Evolutionary conservation across 2,113 vertebrate genomes (phyloP).

Genomic region (Amazona vittata): DNA sequence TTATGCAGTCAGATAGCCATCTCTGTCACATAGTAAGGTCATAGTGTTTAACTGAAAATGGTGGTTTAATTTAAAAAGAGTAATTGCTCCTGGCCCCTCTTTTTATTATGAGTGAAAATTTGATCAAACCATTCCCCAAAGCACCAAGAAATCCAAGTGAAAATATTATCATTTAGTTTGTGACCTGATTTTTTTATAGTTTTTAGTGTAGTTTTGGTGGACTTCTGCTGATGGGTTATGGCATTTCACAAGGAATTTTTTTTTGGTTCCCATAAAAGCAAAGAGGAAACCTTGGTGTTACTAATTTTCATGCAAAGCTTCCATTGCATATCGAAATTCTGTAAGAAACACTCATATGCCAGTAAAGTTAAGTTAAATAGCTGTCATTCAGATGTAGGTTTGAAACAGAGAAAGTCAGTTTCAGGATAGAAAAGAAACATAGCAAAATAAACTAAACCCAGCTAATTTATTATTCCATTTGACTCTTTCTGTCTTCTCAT

Average conservation of each 20-base stretch:
- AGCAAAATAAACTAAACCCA: not conserved
- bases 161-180: not conserved
- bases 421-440: not conserved
- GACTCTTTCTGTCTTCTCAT: not conserved
- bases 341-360: not conserved
- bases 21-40: not conserved
- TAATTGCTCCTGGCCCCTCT: not conserved
- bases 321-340: not conserved
- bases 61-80: not conserved
- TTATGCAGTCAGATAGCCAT: not conserved
- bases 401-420: not conserved
- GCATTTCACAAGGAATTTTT: not conserved
- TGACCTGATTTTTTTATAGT: not conserved
- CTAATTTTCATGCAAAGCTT: constrained; percentile 17
- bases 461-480: constrained; percentile 8
- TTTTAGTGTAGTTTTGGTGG: not conserved
- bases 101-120: constrained; percentile 1
- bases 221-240: not conserved
- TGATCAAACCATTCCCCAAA: not conserved
- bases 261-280: not conserved
- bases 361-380: not conserved
- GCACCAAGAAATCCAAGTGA: not conserved
- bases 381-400: not conserved
- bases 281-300: not conserved
- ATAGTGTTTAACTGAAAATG: not conserved